phyloP scores from a whole-genome alignment of 1,140 invertebrate genomes.

The Magallana angulata region DNA sequence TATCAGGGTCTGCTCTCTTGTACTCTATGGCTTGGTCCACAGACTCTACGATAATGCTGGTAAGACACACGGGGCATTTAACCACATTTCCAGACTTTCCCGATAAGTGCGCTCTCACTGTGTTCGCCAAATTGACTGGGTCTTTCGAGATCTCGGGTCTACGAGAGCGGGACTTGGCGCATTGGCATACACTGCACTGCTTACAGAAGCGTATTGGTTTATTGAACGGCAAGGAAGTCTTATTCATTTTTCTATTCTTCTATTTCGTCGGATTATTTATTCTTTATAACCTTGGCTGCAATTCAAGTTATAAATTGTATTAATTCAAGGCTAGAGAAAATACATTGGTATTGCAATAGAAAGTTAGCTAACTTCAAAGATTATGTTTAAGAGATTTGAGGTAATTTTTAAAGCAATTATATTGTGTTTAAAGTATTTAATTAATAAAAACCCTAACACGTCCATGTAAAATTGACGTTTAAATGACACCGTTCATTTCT shows the following conservation, averaged over 20 bases:
- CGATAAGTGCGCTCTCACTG: slow-evolving; percentile 27
- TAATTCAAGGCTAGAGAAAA: slow-evolving; percentile 32
- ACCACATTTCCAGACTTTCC: slow-evolving; percentile 43
- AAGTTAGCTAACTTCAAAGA: slow-evolving; percentile 23
- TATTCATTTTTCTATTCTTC: slow-evolving; percentile 54
- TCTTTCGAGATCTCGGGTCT: slow-evolving; percentile 31
- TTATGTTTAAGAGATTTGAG: slow-evolving; percentile 11
- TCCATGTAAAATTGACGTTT: neutral
- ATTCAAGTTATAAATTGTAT: slow-evolving; percentile 56
- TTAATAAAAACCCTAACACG: neutral
- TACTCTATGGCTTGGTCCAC: slow-evolving; percentile 38
- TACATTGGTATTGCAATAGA: slow-evolving; percentile 5
- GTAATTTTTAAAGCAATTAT: neutral
- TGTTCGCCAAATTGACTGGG: slow-evolving; percentile 39
- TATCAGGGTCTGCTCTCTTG: slow-evolving; percentile 31
- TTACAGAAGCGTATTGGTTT: slow-evolving; percentile 39
- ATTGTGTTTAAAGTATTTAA: neutral
- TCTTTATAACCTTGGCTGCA: slow-evolving; percentile 47
- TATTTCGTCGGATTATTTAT: slow-evolving; percentile 48
- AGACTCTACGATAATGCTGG: slow-evolving; percentile 44
- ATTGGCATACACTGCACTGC: slow-evolving; percentile 26
- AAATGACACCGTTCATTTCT: neutral
- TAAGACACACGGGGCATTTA: slow-evolving; percentile 54
- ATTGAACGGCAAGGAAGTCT: slow-evolving; percentile 47
- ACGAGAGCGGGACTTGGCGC: slow-evolving; percentile 39